phyloP scores from a whole-genome alignment of 1,140 invertebrate genomes.

The Rhynchophorus ferrugineus region DNA sequence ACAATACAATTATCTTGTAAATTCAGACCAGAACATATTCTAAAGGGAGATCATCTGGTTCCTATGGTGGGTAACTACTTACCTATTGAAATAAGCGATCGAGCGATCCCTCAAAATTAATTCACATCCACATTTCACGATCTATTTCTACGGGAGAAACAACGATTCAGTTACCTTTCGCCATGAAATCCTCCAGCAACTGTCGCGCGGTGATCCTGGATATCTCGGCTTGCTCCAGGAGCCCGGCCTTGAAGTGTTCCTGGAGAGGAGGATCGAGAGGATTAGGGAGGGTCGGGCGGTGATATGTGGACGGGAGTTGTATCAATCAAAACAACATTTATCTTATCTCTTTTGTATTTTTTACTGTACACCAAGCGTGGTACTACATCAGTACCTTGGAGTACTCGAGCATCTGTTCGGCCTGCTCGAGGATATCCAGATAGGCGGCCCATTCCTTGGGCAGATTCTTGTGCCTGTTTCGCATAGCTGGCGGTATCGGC shows the following conservation, averaged over 20 bases:
- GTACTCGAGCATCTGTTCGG: constrained; percentile 56
- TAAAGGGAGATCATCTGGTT: too few species aligned
- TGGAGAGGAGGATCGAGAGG: constrained; percentile 22
- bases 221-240: constrained; percentile 54
- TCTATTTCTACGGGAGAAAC: too few species aligned
- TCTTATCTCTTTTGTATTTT: too few species aligned
- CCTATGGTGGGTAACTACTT: too few species aligned
- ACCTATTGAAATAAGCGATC: too few species aligned
- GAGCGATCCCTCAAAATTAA: too few species aligned
- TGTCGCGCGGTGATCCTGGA: constrained; percentile 46
- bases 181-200: constrained; percentile 57
- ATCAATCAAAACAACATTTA: too few species aligned
- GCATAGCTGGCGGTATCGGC: constrained; percentile 49
- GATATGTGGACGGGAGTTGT: background rate
- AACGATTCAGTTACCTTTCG: too few species aligned
- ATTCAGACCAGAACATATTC: too few species aligned
- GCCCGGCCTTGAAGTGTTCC: constrained; percentile 62
- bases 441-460: constrained; percentile 57
- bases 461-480: constrained; percentile 53
- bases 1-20: too few species aligned
- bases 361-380: too few species aligned
- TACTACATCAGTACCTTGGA: constrained; percentile 49
- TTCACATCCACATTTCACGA: too few species aligned
- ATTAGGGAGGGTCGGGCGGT: background rate
- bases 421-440: constrained; percentile 53